Evolutionary conservation across 2,113 vertebrate species (phyloP), one percentile per base, ranked within the genome.

Genomic region (Limanda limanda): DNA sequence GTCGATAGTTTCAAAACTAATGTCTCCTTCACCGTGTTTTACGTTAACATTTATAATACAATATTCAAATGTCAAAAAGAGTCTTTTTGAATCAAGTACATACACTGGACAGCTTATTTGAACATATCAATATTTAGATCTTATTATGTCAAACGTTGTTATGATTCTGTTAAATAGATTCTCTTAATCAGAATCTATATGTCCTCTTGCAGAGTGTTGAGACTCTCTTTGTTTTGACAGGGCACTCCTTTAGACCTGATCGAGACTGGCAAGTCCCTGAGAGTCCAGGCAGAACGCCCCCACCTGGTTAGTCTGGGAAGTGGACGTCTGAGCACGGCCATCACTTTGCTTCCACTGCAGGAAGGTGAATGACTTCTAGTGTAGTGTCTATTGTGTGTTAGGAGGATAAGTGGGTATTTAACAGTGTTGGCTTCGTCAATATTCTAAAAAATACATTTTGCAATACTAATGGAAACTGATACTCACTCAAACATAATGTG

Each of bases 291-390:
- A 0, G 96, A 98, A 88, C 96, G 97, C 81, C 98, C 1, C 93
- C 98, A 99, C 78, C 93, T 99, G 91, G 97, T 99, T 76, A 99
- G 98, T 92, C 88, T 99, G 84, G 97, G 98, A 89, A 98, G 98
- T 2, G 97, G 98, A 17, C 95, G 98, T 3, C 94, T 99, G 75
- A 98, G 97, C 91, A 98, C 97, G 0, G 97, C 98, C 17, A 95
- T 99, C 92, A 99, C 97, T 0, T 92, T 99, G 47, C 93, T 99
- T 74, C 98, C 98, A 0, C 92, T 99, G 87, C 94, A 94, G 68
- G 97, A 98, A 94, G 98, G 98, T 99, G 31, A 91, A 88, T 7
- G 21, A 63, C 11, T 11, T 48, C 25, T 48, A 13, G 1, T 54
- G 37, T 71, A 42, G 66, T 65, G 69, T 17, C 21, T 60, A 47